Evolutionary conservation across 2,113 vertebrate genomes (phyloP), one percentile per base, ranked within the genome.

Genomic region (Callaeas wilsoni): DNA sequence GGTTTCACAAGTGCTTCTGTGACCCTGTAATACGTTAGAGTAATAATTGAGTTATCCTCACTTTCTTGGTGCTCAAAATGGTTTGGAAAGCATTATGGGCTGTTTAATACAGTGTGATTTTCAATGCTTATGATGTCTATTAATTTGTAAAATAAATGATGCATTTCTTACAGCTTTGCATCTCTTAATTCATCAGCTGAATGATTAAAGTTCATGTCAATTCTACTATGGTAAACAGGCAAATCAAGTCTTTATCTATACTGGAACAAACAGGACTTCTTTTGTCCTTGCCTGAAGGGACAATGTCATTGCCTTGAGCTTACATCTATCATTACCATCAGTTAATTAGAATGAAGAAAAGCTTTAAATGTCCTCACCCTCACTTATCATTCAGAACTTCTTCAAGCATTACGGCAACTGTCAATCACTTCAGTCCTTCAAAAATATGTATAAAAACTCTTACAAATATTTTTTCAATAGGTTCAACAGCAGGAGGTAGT

Each of bases 221-320:
- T 70, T 95, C 50, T 95, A 26, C 73, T 89, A 44, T 84, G 59
- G 91, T 95, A 96, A 97, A 96, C 64, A 91, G 87, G 63, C 35
- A 97, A 89, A 95, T 93, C 75, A 89, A 76, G 97, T 95, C 96
- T 97, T 95, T 94, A 91, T 82, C 87, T 95, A 56, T 92, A 94
- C 93, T 95, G 94, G 91, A 97, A 97, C 63, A 97, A 96, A 95
- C 91, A 96, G 96, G 84, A 87, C 92, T 73, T 94, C 83, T 97
- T 98, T 87, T 96, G 96, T 97, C 97, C 97, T 98, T 98, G 93
- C 95, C 95, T 87, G 69, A 81, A 97, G 96, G 92, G 89, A 95
- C 92, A 98, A 81, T 87, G 93, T 94, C 91, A 88, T 12, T 95
- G 87, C 90, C 81, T 96, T 89, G 83, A 94, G 87, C 90, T 94